Evolutionary conservation across 2,113 vertebrate species (phyloP).

Genomic region (Onychorhynchus coronatus): DNA sequence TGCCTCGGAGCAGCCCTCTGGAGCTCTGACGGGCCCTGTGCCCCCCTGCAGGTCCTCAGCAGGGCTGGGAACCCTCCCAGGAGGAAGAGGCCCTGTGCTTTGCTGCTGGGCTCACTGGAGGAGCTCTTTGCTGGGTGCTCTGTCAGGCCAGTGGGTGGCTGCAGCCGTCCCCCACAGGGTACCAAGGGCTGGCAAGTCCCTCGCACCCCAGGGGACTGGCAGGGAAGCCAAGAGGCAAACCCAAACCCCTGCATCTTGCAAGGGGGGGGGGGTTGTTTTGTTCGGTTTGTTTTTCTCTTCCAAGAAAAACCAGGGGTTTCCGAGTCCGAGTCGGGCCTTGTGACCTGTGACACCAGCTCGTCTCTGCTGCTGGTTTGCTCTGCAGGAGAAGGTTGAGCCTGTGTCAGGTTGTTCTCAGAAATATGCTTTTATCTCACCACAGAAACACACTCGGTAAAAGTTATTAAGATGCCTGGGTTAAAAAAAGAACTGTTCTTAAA

Average conservation of each 20-base stretch:
- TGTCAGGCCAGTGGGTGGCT: not conserved
- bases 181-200: not conserved
- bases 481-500: not conserved
- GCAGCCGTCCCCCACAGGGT: not conserved
- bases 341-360: not conserved
- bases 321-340: not conserved
- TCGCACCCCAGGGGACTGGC: fast-evolving
- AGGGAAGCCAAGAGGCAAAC: not conserved
- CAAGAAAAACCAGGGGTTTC: not conserved
- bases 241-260: fast-evolving
- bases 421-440: constrained; percentile 31
- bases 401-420: not conserved
- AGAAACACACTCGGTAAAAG: not conserved
- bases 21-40: fast-evolving
- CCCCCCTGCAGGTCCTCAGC: not conserved
- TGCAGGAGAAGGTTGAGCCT: not conserved
- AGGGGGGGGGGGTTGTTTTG: constrained; percentile 29
- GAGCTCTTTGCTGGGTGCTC: not conserved
- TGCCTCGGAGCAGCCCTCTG: not conserved
- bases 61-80: not conserved
- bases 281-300: not conserved
- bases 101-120: fast-evolving
- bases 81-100: not conserved
- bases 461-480: not conserved
- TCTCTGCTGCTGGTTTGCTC: not conserved